Evolutionary conservation across 2,797 vertebrate genomes (phyloP), one percentile per base, ranked within the genome.

Genomic region (Cyprinodon diabolis): DNA sequence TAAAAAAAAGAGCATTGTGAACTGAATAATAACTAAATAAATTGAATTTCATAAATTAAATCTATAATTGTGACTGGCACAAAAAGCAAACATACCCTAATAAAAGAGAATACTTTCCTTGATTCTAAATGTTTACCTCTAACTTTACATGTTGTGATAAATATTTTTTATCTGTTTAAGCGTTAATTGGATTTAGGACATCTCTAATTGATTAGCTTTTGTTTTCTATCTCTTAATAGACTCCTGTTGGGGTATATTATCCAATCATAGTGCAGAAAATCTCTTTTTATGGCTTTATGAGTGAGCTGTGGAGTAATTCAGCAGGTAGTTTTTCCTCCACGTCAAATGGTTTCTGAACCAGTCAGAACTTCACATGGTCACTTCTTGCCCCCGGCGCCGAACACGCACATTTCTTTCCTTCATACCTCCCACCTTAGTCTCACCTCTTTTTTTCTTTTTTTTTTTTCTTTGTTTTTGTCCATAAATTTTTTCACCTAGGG

Each of bases 351-450:
- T 78, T 68, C 68, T 69, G 58, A 86, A 82, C 69, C 66, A 55
- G 72, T 69, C 6, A 23, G 55, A 70, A 72, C 75, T 80, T 84
- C 75, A 69, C 80, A 66, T 69, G 80, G 84, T 84, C 84, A 79
- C 54, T 76, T 40, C 17, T 81, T 17, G 51, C 80, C 79, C 79
- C 69, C 71, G 75, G 84, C 79, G 76, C 56, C 49, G 40, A 15
- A n/a, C 2, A 17, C 66, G 72, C 78, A 67, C 51, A 62, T 70
- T 78, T 65, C 14, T 65, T 66, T 37, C 60, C 54, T 75, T 67
- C 72, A 74, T 49, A 57, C 12, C 74, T 70, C 62, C 47, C 66
- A 80, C 67, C 77, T 76, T 79, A 70, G 69, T 60, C 79, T 83
- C 76, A 79, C 78, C 77, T 83, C 56, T 71, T 74, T 35, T 6